Percentiles rank a stretch among this genome's conserved stretches.
Evolutionary conservation across 2,797 vertebrate genomes (phyloP).

Genomic region (Mycteria americana): DNA sequence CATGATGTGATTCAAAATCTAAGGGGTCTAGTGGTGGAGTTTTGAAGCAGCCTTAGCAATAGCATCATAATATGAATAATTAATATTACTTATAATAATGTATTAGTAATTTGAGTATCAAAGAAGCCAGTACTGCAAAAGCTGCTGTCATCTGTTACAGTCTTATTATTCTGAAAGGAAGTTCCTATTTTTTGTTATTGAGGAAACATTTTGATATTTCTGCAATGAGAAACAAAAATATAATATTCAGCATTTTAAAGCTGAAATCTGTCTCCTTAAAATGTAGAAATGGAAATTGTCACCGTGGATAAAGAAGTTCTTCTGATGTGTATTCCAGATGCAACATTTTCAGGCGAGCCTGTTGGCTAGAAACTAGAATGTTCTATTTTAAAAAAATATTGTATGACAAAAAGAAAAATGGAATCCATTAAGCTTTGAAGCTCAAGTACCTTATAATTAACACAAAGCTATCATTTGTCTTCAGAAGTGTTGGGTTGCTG

Average conservation of each 20-base stretch:
- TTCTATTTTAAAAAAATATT: neutral
- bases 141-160: neutral
- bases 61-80: neutral
- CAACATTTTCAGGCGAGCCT: neutral
- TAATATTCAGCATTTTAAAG: neutral
- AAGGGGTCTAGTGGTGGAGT: neutral
- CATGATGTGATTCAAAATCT: neutral
- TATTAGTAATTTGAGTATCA: neutral
- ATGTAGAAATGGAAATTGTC: neutral
- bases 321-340: neutral
- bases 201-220: neutral
- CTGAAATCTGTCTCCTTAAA: neutral
- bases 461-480: neutral
- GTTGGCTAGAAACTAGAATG: neutral
- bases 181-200: neutral
- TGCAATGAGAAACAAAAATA: neutral
- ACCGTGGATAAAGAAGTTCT: neutral
- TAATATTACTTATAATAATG: neutral
- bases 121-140: neutral
- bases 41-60: neutral
- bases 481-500: neutral
- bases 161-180: neutral
- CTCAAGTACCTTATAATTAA: neutral
- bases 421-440: neutral
- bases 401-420: neutral